Percentiles rank a stretch among this genome's conserved stretches.
phyloP scores from a whole-genome alignment of 2,797 vertebrate genomes.

The Atherinosoma microstoma region DNA sequence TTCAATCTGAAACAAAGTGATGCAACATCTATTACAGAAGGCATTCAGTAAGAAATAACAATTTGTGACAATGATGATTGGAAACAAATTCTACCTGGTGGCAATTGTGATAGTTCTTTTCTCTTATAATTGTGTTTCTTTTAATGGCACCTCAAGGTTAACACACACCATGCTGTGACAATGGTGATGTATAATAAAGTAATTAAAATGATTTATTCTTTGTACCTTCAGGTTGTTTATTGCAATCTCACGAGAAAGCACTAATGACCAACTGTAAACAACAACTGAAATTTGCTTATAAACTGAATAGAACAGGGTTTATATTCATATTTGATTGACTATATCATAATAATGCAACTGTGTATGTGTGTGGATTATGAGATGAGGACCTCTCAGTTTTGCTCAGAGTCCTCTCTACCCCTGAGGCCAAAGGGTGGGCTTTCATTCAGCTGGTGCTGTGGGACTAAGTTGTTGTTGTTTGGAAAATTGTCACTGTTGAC shows the following conservation, averaged over 20 bases:
- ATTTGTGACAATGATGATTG: slow-evolving; percentile 59
- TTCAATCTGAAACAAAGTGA: slow-evolving; percentile 61
- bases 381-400: not conserved
- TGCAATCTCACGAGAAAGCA: slow-evolving; percentile 4
- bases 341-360: not conserved
- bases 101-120: slow-evolving; percentile 37
- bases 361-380: slow-evolving; percentile 2
- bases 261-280: slow-evolving; percentile 4
- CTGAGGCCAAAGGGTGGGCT: not conserved
- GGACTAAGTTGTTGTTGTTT: not conserved
- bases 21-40: slow-evolving; percentile 44
- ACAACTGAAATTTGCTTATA: slow-evolving; percentile 6
- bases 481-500: slow-evolving; percentile 10
- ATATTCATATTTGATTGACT: slow-evolving; percentile 7
- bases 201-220: slow-evolving; percentile 36
- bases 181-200: slow-evolving; percentile 45
- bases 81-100: slow-evolving; percentile 63
- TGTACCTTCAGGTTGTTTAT: slow-evolving; percentile 25
- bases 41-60: slow-evolving; percentile 60
- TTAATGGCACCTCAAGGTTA: slow-evolving; percentile 52
- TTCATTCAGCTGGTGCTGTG: not conserved
- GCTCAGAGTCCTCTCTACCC: not conserved
- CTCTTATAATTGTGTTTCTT: slow-evolving; percentile 44
- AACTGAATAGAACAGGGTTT: not conserved
- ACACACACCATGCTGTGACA: slow-evolving; percentile 41